Conservation (phyloP, 2,113 vertebrate genomes). For the Notarius lentiginosus region DNA sequence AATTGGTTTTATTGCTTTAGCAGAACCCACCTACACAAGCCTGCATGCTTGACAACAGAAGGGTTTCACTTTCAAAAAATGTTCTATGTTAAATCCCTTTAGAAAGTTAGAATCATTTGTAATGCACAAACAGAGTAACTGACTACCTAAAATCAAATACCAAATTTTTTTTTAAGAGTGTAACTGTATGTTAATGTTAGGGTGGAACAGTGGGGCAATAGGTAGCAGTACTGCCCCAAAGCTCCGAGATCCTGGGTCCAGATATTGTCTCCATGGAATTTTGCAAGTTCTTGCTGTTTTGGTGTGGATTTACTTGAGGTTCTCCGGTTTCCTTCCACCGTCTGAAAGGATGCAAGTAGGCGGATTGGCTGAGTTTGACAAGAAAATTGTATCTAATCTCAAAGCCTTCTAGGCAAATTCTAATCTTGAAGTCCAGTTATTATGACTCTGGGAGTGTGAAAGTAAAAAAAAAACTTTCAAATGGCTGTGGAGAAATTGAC, state of each 20-base stretch:
- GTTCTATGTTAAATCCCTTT: neutral
- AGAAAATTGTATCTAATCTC: neutral
- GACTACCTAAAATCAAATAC: neutral
- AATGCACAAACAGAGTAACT: neutral
- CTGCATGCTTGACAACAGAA: neutral
- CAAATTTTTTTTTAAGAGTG: too few relatives aligned
- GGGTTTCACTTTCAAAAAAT: neutral
- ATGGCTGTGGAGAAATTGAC: too few relatives aligned
- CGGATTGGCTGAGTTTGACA: neutral
- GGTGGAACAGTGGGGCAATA: neutral
- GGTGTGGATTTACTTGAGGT: neutral
- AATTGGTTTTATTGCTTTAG: too few relatives aligned
- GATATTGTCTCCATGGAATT: neutral
- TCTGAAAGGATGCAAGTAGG: neutral
- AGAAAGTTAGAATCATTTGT: neutral
- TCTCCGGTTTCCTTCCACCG: neutral
- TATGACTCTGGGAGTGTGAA: too few relatives aligned
- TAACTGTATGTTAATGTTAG: neutral
- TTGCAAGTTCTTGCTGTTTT: neutral
- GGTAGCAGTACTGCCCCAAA: neutral
- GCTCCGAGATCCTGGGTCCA: neutral
- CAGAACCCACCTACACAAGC: neutral
- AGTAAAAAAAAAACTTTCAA: too few relatives aligned
- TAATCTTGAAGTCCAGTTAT: neutral
- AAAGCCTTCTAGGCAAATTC: neutral